Evolutionary conservation across 1,140 invertebrate species (phyloP), one percentile per base, ranked within the genome.

Genomic region (Rhopalosiphum padi): DNA sequence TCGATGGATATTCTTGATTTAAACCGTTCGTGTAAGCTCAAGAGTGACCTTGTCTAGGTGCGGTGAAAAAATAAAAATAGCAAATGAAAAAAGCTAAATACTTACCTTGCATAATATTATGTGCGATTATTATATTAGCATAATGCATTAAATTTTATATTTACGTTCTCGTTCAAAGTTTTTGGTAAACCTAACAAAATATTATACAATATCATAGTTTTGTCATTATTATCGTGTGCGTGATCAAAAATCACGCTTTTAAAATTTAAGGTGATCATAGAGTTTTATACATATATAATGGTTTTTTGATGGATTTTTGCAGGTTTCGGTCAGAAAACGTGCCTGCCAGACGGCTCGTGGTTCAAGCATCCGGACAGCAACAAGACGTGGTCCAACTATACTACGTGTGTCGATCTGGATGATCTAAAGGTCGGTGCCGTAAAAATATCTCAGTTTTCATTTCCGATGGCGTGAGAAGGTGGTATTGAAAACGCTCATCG

Each of bases 311-410:
- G 94, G 88, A 35, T 94, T 93, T 93, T 94, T 95, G 21, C 95
- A 97, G 96, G 95, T 53, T 95, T 94, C n/a, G 96, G 96, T 0
- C 95, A 96, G 94, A 96, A 96, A 94, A 94, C 95, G 8, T 97
- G 97, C 94, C 95, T 95, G 18, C 85, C 94, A 7, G 96, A 97
- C 94, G 96, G 96, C 4, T 95, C 95, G 4, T 97, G 97, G 97
- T 96, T 96, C 94, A 95, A 95, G 22, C 96, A 96, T 94, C 96
- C 96, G 0, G 95, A 94, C 95, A 94, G 96, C 96, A 89, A 96
- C 96, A 95, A 97, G 96, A 95, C 96, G 95, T 98, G 98, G 97
- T 98, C 98, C 87, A 98, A 99, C 95, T 99, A 98, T 95, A 98
- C 98, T n/a, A 97, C 97, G 9, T 98, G 98, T 95, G 95, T 98